Percentiles rank a stretch among this genome's conserved stretches.
These are phyloP conservation scores for Tautogolabrus adspersus DNA, from an alignment of 2,113 vertebrate species.

Conservation along the genomic window DNA sequence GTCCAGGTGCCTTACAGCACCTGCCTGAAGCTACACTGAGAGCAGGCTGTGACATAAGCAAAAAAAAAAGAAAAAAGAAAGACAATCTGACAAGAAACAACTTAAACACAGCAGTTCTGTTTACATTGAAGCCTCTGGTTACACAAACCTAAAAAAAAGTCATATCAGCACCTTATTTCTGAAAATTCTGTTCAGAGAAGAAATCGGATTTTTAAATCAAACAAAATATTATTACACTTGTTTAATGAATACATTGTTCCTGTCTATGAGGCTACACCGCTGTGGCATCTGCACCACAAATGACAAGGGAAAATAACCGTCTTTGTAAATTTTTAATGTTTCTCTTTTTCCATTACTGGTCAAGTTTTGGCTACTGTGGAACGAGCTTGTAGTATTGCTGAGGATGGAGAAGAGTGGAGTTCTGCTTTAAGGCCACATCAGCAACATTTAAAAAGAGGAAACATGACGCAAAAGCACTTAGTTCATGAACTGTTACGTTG, in stretches of 20 bases:
- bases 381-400: not conserved
- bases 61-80: not conserved
- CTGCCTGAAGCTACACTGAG: not conserved
- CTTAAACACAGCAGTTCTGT: not conserved
- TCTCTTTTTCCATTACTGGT: constrained; percentile 17
- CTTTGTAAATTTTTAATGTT: not conserved
- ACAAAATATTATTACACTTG: not conserved
- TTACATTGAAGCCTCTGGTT: not conserved
- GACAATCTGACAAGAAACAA: not conserved
- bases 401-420: not conserved
- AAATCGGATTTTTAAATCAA: not conserved
- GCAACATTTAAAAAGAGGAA: not conserved
- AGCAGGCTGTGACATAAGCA: not conserved
- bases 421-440: not conserved
- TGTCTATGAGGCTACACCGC: not conserved
- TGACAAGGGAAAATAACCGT: not conserved
- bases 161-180: not conserved
- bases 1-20: not conserved
- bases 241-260: not conserved
- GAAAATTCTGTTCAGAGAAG: not conserved
- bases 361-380: not conserved
- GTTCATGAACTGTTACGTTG: not conserved
- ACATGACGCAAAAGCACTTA: not conserved
- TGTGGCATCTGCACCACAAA: not conserved
- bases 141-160: not conserved